phyloP scores from a whole-genome alignment of 2,113 vertebrate species.

The Xenus cinereus region DNA sequence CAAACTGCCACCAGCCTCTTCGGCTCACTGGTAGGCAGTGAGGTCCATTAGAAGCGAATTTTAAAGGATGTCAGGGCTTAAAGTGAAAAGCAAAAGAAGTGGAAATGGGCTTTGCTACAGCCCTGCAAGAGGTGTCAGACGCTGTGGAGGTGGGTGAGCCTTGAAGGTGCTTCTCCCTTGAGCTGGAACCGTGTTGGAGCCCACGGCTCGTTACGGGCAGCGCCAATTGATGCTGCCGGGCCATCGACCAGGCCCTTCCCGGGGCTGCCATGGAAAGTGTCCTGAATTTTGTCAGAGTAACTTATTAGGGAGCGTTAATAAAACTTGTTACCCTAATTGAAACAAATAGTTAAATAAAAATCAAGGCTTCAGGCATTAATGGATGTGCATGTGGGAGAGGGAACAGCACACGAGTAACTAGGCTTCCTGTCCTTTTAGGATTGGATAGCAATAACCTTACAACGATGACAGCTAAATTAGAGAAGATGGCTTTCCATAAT shows the following conservation, averaged over 20 bases:
- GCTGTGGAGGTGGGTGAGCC: not conserved
- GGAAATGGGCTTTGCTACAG: not conserved
- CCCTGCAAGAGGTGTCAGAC: not conserved
- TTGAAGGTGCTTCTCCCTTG: not conserved
- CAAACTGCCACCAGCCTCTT: not conserved
- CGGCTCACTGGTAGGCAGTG: not conserved
- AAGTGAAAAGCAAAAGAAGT: not conserved
- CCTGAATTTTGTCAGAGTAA: not conserved
- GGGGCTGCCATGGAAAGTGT: accelerated
- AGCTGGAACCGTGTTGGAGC: not conserved
- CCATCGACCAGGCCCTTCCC: not conserved
- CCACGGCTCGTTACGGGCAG: not conserved
- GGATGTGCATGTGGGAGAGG: conserved; percentile 73
- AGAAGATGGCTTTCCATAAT: conserved; percentile 83
- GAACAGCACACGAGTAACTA: conserved; percentile 75
- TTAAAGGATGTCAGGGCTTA: not conserved
- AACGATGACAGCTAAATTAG: conserved; percentile 79
- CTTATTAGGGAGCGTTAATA: conserved; percentile 37
- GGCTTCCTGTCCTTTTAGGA: conserved; percentile 77
- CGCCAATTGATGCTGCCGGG: not conserved
- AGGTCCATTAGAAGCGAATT: not conserved
- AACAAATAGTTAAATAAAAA: conserved; percentile 76
- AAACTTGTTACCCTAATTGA: conserved; percentile 25
- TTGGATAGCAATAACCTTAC: conserved; percentile 74
- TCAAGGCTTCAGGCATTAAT: conserved; percentile 81